Evolutionary conservation across 2,888 invertebrate genomes (phyloP), one percentile per base, ranked within the genome.

Genomic region (Hemaris fuciformis): DNA sequence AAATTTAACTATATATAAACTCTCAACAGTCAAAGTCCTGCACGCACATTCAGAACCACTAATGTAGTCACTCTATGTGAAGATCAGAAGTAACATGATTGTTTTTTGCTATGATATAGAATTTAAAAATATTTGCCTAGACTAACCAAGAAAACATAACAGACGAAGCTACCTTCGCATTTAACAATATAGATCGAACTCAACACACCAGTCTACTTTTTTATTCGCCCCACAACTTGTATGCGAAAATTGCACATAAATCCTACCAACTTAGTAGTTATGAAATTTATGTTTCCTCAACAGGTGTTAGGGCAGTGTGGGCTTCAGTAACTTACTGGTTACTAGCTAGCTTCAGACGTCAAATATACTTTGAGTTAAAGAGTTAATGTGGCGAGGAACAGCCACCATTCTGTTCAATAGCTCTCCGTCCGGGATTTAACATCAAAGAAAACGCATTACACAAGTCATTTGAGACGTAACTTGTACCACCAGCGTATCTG

Each of bases 391-490:
- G 74, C 79, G 73, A 66, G 45, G 60, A 63, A 66, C 61, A 67
- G 70, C 67, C 66, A 38, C 23, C 41, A 53, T 38, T 53, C 41
- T 41, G 25, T 25, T 18, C 41, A 41, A 59, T 42, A 15, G 25
- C 20, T 27, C 25, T 48, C 38, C 60, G 53, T 18, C 60, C 63
- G 66, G 60, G 67, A 53, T 60, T 62, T 38, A 63, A 74, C 74
- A 73, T 80, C 78, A 78, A 80, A 81, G 75, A 56, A 61, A 73
- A 72, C 57, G 65, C 69, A 80, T 77, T 74, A 71, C 74, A 77
- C 70, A 74, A 63, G 64, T 72, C 69, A 70, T 73, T 69, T 74
- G 38, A 31, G 22, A 59, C 23, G 42, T 48, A 23, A 34, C 59
- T 59, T 48, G 31, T 59, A 22, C 34, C 42, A 53, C 53, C 53